Evolutionary conservation across 53 echinoderm and acorn worm species (phyloP).

Genomic region (Crossaster papposus): DNA sequence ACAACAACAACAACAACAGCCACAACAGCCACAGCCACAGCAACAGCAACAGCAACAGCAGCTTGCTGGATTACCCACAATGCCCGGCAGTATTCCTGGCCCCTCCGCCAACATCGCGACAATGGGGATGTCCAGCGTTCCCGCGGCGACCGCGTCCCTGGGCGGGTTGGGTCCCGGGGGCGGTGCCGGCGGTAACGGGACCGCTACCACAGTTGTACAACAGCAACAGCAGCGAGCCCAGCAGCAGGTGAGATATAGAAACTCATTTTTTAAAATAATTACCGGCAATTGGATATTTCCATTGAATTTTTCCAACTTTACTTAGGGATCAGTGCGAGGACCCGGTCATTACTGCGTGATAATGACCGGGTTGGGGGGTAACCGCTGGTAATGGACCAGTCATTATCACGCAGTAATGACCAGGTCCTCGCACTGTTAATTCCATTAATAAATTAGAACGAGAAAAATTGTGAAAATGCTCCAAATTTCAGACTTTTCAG

Average conservation of each 20-base stretch:
- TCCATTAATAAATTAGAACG: too few relatives aligned
- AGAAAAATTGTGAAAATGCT: too few relatives aligned
- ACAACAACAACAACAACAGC: conserved; percentile 50
- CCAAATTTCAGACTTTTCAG: too few relatives aligned
- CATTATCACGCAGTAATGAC: too few relatives aligned
- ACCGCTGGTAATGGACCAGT: too few relatives aligned
- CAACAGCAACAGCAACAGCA: conserved; percentile 46
- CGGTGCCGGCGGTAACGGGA: neutral
- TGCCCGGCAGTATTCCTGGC: conserved; percentile 36
- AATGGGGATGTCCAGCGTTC: conserved; percentile 11
- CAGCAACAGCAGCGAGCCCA: conserved; percentile 29
- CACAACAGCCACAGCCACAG: conserved; percentile 39
- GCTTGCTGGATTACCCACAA: conserved; percentile 30
- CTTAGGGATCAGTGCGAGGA: too few relatives aligned
- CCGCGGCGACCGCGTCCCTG: conserved; percentile 8
- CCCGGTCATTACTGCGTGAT: too few relatives aligned
- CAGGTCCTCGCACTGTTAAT: too few relatives aligned
- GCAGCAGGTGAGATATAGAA: neutral
- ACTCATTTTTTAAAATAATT: too few relatives aligned
- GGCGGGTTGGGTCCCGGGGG: conserved; percentile 14
- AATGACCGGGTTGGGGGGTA: too few relatives aligned
- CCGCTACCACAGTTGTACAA: neutral
- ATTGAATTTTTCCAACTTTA: too few relatives aligned
- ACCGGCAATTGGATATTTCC: too few relatives aligned
- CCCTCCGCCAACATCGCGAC: conserved; percentile 35